These are phyloP conservation scores for Xenopus laevis DNA, from an alignment of 2,113 vertebrate genomes.

Conservation along the genomic window DNA sequence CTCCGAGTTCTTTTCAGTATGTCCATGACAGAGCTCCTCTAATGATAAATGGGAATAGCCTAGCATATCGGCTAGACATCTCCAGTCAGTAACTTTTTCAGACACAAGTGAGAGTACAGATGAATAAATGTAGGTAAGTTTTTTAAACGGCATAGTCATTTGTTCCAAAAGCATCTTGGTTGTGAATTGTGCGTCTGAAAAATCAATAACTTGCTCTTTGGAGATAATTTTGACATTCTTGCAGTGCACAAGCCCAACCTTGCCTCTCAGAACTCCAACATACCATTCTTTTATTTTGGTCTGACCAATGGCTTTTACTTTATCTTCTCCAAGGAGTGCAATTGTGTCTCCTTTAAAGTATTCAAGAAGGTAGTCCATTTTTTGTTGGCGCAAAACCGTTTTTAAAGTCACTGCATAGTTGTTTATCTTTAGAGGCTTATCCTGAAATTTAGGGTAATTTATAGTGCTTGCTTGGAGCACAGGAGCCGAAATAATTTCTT, in stretches of 20 bases:
- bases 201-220: conserved; percentile 83
- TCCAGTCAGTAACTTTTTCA: conserved; percentile 82
- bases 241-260: conserved; percentile 85
- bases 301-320: conserved; percentile 85
- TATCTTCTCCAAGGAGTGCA: conserved; percentile 81
- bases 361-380: conserved; percentile 86
- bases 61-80: conserved; percentile 76
- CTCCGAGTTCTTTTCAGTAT: conserved; percentile 76
- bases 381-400: conserved; percentile 82
- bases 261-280: conserved; percentile 81
- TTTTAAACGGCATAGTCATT: conserved; percentile 83
- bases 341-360: conserved; percentile 96
- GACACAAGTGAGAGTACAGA: conserved; percentile 82
- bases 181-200: conserved; percentile 67
- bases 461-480: conserved; percentile 61
- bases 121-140: conserved; percentile 92
- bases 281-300: conserved; percentile 95
- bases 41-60: conserved; percentile 73
- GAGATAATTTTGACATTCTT: conserved; percentile 89
- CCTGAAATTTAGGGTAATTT: conserved; percentile 74
- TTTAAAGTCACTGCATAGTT: conserved; percentile 84
- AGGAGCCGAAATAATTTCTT: conserved; percentile 60
- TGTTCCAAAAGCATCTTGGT: conserved; percentile 79
- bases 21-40: conserved; percentile 65
- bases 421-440: conserved; percentile 68